Evolutionary conservation across 2,888 invertebrate genomes (phyloP).

Genomic region (Furcula furcula): DNA sequence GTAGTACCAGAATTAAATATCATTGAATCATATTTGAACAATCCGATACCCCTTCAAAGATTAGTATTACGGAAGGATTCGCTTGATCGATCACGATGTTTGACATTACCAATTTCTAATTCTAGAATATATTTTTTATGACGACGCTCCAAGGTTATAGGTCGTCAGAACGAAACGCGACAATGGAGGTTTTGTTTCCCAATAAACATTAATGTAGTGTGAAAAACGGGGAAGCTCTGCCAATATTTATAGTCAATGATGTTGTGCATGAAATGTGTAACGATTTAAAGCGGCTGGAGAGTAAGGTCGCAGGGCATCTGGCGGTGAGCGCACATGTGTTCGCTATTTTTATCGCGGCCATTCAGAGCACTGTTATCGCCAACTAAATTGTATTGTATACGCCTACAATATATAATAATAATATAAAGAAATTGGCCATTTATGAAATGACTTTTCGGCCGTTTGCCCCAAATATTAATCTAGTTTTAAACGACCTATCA

Average conservation of each 20-base stretch:
- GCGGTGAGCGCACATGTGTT: slow-evolving; percentile 63
- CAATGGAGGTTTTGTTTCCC: slow-evolving; percentile 41
- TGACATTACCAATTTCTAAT: slow-evolving; percentile 29
- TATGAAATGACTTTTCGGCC: too few relatives aligned
- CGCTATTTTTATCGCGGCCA: slow-evolving; percentile 71
- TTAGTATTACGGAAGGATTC: slow-evolving; percentile 18
- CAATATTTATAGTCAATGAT: slow-evolving; percentile 52
- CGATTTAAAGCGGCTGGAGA: slow-evolving; percentile 50
- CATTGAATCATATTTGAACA: slow-evolving; percentile 6
- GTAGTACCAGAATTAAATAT: slow-evolving; percentile 8
- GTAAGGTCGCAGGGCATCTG: slow-evolving; percentile 80
- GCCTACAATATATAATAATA: slow-evolving; percentile 33
- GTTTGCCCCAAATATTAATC: too few relatives aligned
- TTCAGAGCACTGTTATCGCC: slow-evolving; percentile 64
- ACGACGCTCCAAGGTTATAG: slow-evolving; percentile 16
- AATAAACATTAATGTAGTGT: slow-evolving; percentile 55
- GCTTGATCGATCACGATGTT: slow-evolving; percentile 30
- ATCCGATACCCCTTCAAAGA: slow-evolving; percentile 19
- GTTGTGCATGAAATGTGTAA: slow-evolving; percentile 42
- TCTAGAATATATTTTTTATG: slow-evolving; percentile 18
- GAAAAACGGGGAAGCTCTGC: slow-evolving; percentile 47
- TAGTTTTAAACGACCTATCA: too few relatives aligned
- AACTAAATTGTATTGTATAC: slow-evolving; percentile 34
- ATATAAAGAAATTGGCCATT: too few relatives aligned
- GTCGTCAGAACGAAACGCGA: slow-evolving; percentile 31